Base-by-base conservation (phyloP, 2,888 invertebrate species). In the Dastarcus helophoroides region DNA sequence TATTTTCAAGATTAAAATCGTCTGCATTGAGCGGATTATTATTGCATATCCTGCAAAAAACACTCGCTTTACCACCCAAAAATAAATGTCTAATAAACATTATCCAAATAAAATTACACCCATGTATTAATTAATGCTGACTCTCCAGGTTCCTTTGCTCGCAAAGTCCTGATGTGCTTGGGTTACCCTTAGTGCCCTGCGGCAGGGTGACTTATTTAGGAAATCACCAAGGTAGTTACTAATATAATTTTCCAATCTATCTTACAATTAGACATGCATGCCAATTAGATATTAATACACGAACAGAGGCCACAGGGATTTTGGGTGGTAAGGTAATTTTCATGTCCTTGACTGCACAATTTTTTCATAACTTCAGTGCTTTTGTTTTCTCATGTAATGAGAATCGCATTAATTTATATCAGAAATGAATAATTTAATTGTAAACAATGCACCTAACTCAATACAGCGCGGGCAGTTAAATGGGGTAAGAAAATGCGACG, bases 151-250 rank as follows among this genome's bases (percentile, higher is more conserved):
- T 63, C 54, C 55, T 63, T 47, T 62, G 62, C 59, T 56, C 62
- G 41, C 63, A 63, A 57, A 63, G 61, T 53, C 63, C 63, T 40
- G 63, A 63, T 48, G 63, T 63, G 43, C 56, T 63, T 48, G 63
- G 61, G 47, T 54, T 61, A 45, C 61, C 61, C 50, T 56, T 61
- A 53, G 60, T 61, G 46, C 58, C 61, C 50, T 61, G 61, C 50
- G 59, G 60, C 50, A 59, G 61, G 53, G 50, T 60, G 42, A 58
- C 58, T 45, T 60, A 60, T 56, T 54, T 60, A 44, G 60, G 61
- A 53, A 43, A 46, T 19, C 46, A 48, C 48, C 51, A 56, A 60
- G 61, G 61, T 60, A 53, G 44, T 37, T 37, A 40, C 35, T 23
- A 19, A 11, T 31, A 22, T 25, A 9, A 17, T 17, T 17, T 17